phyloP scores from a whole-genome alignment of 2,888 invertebrate species.

The Macrophya annulata region DNA sequence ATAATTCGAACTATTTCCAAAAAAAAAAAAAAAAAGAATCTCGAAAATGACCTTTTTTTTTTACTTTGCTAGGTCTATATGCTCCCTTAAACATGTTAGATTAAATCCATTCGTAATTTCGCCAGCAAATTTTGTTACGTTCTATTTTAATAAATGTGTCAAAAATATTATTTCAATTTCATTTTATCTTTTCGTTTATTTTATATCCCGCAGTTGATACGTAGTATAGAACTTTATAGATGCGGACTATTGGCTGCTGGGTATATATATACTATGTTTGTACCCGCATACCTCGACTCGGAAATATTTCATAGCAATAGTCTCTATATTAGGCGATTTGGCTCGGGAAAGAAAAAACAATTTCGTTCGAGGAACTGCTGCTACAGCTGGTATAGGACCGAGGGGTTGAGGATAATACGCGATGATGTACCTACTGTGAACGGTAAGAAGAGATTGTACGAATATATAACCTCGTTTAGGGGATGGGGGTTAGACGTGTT shows the following conservation, averaged over 20 bases:
- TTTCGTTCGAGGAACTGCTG: not conserved
- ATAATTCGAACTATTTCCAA: no score
- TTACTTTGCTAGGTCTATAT: no score
- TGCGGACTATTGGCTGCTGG: not conserved
- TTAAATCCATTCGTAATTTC: not conserved
- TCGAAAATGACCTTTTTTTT: no score
- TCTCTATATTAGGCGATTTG: slow-evolving; percentile 24
- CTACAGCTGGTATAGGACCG: not conserved
- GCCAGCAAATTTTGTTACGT: not conserved
- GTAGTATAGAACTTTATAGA: not conserved
- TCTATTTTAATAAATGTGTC: not conserved
- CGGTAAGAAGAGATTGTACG: slow-evolving; percentile 10
- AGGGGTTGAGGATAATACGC: not conserved
- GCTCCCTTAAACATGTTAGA: no score
- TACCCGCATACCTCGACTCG: slow-evolving; percentile 9
- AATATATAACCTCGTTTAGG: not conserved
- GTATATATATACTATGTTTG: slow-evolving; percentile 16
- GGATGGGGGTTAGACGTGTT: not conserved
- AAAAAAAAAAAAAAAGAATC: no score
- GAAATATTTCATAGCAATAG: not conserved
- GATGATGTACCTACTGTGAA: not conserved
- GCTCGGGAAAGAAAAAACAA: slow-evolving; percentile 17
- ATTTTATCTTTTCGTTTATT: not conserved
- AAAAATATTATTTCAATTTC: not conserved
- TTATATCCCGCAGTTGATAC: not conserved